Conservation (phyloP, 2,113 vertebrate genomes). For the Aegotheles bennettii region DNA sequence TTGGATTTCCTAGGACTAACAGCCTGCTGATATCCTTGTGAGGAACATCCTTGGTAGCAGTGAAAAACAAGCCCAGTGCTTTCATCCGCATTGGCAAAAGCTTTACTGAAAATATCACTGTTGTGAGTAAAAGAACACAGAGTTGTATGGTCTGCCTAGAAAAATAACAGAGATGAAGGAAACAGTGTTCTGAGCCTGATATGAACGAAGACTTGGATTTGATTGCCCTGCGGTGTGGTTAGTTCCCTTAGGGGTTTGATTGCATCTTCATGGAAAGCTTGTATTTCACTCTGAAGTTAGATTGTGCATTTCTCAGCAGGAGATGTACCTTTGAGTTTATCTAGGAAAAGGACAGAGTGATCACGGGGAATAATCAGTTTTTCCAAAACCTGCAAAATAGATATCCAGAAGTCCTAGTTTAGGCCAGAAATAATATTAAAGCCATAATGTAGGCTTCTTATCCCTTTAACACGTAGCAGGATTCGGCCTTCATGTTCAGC, state of each 20-base stretch:
- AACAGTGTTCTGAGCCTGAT: background rate
- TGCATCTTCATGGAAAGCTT: background rate
- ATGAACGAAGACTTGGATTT: background rate
- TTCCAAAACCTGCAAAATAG: background rate
- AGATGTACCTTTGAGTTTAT: background rate
- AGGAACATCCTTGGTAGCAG: background rate
- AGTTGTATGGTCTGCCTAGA: background rate
- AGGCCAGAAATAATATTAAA: background rate
- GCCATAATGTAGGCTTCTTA: background rate
- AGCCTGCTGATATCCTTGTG: background rate
- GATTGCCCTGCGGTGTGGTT: background rate
- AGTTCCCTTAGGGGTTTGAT: background rate
- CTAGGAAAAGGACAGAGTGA: background rate
- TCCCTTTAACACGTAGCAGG: background rate
- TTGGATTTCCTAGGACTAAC: background rate
- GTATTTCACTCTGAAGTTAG: background rate
- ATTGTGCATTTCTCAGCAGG: background rate
- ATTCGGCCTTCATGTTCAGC: background rate
- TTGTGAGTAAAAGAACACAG: background rate
- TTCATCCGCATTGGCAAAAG: background rate
- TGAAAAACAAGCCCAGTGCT: background rate
- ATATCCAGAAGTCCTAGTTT: background rate
- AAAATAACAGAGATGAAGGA: background rate
- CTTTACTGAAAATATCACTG: background rate
- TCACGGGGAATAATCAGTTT: background rate